Evolutionary conservation across 2,113 vertebrate genomes (phyloP), one percentile per base, ranked within the genome.

Genomic region (Thamnaconus septentrionalis): DNA sequence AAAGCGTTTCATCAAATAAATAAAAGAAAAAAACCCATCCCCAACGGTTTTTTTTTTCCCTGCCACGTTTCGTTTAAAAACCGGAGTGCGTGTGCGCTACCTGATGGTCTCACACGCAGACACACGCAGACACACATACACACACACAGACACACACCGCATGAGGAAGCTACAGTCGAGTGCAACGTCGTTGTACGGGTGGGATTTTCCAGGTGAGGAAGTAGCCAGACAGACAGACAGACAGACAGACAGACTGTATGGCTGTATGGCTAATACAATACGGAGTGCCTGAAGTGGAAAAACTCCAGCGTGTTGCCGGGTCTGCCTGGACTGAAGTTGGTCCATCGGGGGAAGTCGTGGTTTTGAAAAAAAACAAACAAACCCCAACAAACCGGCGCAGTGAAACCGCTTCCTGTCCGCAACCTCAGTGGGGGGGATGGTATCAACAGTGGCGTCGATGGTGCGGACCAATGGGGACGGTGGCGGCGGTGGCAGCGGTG

Each of bases 151-250:
- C 18, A 31, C 1, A 31, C 18, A 31, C 18, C 1, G 2, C 18
- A 69, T 56, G 71, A 75, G 80, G 82, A 84, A 82, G 82, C 83
- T 83, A 86, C 83, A 72, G 78, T 64, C 52, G 72, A 80, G 84
- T 74, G 79, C 77, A 66, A 80, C 73, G 62, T 9, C 6, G 71
- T 72, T 79, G 44, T 48, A 59, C 76, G 59, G 41, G 53, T 8
- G 56, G 65, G 64, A 61, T 70, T 8, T 73, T 80, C 63, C 71
- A 77, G 69, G 62, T 61, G 71, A 45, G 59, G 61, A 52, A 52
- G 44, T 46, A 41, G 46, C 61, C 18, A 31, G 18, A 31, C 18
- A 31, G 18, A 31, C 18, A 31, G 18, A 31, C 18, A 31, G 18
- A 31, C 18, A 31, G 18, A 31, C 18, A 53, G 10, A 79, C 60